Conservation (phyloP, 2,888 invertebrate genomes). For the Andricus curvator region DNA sequence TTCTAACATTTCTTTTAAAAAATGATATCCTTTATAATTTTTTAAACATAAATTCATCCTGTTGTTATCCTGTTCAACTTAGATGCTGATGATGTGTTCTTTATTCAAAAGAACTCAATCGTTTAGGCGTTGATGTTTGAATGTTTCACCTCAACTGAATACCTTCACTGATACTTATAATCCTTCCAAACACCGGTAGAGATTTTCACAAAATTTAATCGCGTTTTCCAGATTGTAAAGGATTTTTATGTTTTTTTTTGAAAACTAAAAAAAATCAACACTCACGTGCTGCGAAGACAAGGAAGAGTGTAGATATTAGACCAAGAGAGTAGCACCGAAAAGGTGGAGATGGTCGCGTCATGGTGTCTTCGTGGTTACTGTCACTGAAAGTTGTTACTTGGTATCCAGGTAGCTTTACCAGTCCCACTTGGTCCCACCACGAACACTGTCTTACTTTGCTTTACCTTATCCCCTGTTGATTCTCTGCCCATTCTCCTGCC, state of each 20-base stretch:
- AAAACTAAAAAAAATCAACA: constrained; percentile 46
- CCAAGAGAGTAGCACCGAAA: constrained; percentile 63
- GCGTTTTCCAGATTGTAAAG: not conserved
- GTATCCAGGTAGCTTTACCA: constrained; percentile 66
- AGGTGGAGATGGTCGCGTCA: constrained; percentile 73
- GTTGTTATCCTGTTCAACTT: too few species aligned
- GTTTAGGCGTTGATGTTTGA: not conserved
- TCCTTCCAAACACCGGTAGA: not conserved
- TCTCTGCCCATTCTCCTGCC: constrained; percentile 56
- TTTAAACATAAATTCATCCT: too few species aligned
- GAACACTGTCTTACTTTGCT: constrained; percentile 64
- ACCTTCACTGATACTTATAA: constrained; percentile 14
- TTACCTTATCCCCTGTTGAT: constrained; percentile 61
- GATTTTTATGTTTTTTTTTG: not conserved
- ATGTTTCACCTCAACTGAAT: constrained; percentile 2
- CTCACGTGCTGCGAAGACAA: constrained; percentile 72
- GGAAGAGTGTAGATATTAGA: constrained; percentile 66
- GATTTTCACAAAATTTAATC: constrained; percentile 33
- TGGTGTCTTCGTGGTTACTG: constrained; percentile 77
- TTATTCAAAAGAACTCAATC: too few species aligned
- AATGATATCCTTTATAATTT: too few species aligned
- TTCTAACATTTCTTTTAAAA: too few species aligned
- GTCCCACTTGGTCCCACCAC: constrained; percentile 68
- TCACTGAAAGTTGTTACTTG: constrained; percentile 71
- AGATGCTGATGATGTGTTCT: too few species aligned